A percentile compares a stretch with the other conserved stretches of the same genome.
phyloP scores from a whole-genome alignment of 2,888 invertebrate genomes.

The Anoncus sp. region DNA sequence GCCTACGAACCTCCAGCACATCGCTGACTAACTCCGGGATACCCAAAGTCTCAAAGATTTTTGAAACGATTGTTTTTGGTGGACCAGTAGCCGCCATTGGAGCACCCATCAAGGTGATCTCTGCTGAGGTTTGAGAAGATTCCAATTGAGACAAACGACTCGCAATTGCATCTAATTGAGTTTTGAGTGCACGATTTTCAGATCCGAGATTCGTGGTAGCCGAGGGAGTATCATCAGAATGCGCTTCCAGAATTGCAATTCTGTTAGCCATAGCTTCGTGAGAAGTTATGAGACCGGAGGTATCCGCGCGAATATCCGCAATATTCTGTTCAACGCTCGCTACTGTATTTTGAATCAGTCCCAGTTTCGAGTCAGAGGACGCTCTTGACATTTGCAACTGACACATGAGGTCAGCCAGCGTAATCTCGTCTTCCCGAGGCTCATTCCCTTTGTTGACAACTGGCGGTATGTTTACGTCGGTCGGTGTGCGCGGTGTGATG shows the following conservation, averaged over 20 bases:
- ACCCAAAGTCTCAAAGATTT: neutral
- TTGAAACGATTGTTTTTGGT: neutral
- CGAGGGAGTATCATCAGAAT: neutral
- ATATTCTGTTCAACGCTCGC: neutral
- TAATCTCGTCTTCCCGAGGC: too few relatives aligned
- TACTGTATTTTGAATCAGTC: neutral
- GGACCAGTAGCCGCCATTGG: neutral
- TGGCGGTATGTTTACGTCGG: too few relatives aligned
- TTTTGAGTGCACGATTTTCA: neutral
- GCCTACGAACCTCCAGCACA: neutral
- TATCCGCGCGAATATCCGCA: neutral
- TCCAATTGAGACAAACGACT: neutral
- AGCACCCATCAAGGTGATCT: neutral
- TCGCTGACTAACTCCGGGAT: neutral
- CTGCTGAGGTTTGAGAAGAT: neutral
- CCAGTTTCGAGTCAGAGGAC: neutral
- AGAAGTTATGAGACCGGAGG: neutral
- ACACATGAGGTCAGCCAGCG: neutral
- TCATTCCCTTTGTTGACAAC: too few relatives aligned
- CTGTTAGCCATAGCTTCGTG: too few relatives aligned
- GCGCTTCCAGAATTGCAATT: neutral
- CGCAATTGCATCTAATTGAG: neutral
- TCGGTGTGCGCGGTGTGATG: too few relatives aligned
- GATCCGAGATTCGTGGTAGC: neutral
- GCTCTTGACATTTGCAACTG: neutral